These are phyloP conservation scores for Zaprionus lineosus DNA, from an alignment of 2,888 invertebrate species.

Conservation along the genomic window DNA sequence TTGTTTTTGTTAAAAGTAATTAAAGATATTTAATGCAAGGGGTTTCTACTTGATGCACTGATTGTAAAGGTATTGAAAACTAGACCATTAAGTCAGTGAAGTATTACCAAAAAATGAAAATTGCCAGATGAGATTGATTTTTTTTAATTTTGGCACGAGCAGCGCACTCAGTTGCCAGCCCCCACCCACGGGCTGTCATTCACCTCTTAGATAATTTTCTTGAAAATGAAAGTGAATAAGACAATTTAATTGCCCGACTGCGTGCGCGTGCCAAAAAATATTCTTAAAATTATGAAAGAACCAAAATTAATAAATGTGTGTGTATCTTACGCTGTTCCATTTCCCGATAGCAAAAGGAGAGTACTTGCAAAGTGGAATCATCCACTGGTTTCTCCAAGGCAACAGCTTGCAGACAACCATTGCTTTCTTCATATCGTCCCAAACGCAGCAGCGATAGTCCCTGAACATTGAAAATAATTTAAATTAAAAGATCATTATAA, in stretches of 20 bases:
- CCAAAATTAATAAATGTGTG: background rate
- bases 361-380: conserved; percentile 96
- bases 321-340: conserved; percentile 91
- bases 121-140: conserved; percentile 17
- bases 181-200: background rate
- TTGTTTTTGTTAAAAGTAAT: too few species aligned
- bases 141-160: conserved; percentile 38
- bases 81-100: too few species aligned
- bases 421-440: conserved; percentile 92
- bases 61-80: too few species aligned
- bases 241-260: conserved; percentile 54
- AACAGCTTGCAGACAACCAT: conserved; percentile 88
- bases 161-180: background rate
- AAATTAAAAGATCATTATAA: too few species aligned
- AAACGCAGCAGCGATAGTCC: conserved; percentile 94
- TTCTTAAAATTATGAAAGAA: conserved; percentile 55
- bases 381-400: conserved; percentile 92
- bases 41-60: too few species aligned
- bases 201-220: conserved; percentile 28
- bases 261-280: conserved; percentile 66
- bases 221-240: conserved; percentile 45
- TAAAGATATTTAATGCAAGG: too few species aligned
- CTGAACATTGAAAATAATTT: conserved; percentile 80
- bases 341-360: conserved; percentile 97
- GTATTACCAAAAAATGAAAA: too few species aligned